A percentile compares a stretch with the other conserved stretches of the same genome.
These are phyloP conservation scores for Cephus rjabovi DNA, from an alignment of 2,888 invertebrate species.

Conservation along the genomic window DNA sequence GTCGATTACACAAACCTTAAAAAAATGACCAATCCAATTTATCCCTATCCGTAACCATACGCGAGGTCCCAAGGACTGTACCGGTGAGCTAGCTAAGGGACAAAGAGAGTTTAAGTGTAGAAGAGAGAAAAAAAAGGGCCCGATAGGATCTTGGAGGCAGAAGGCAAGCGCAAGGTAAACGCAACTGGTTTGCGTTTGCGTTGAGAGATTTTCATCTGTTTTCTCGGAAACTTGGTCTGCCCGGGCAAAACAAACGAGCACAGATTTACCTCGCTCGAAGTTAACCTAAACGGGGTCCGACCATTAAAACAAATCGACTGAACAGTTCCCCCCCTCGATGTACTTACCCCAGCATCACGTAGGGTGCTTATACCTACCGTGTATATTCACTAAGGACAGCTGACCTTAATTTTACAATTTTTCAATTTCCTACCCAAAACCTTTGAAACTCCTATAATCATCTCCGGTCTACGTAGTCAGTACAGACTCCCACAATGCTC, in stretches of 20 bases:
- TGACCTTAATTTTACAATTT: too few relatives aligned
- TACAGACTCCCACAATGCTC: too few relatives aligned
- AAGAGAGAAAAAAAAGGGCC: conserved; percentile 4
- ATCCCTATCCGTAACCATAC: background rate
- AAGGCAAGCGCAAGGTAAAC: conserved; percentile 31
- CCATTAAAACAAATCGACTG: conserved; percentile 40
- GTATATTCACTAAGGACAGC: too few relatives aligned
- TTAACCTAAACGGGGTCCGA: conserved; percentile 23
- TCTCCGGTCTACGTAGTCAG: too few relatives aligned
- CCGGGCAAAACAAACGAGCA: conserved; percentile 47
- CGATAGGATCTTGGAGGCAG: conserved; percentile 49
- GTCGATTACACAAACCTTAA: too few relatives aligned
- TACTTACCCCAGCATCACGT: conserved; percentile 26
- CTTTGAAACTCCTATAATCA: too few relatives aligned
- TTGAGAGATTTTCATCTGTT: conserved; percentile 60
- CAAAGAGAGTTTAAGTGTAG: too few relatives aligned
- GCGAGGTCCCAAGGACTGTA: background rate
- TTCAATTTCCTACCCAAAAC: too few relatives aligned
- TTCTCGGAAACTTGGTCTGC: conserved; percentile 54
- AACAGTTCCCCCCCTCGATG: conserved; percentile 27
- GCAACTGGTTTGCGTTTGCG: conserved; percentile 57
- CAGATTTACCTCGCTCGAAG: too few relatives aligned
- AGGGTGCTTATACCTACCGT: conserved; percentile 22
- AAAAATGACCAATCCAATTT: too few relatives aligned
- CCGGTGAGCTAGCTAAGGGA: background rate